Conservation (phyloP, 2,888 invertebrate genomes). For the Chrysodeixis includens region DNA sequence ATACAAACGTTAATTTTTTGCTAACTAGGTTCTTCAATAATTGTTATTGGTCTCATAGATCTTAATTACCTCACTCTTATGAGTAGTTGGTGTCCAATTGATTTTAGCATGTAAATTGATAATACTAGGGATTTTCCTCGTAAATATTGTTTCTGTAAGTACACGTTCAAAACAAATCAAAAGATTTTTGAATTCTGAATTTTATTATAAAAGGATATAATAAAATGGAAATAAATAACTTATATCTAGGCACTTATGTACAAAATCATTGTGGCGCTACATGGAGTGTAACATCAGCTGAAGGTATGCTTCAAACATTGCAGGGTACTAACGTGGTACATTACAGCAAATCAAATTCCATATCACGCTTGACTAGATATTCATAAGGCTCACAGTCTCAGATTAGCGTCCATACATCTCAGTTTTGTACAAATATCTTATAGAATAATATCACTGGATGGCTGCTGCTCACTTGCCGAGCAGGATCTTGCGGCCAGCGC, state of each 20-base stretch:
- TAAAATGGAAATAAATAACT: conserved; percentile 86
- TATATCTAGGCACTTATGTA: conserved; percentile 83
- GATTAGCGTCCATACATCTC: conserved; percentile 80
- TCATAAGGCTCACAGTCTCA: conserved; percentile 75
- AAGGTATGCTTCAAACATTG: conserved; percentile 51
- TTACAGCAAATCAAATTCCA: conserved; percentile 64
- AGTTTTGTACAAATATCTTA: conserved; percentile 85
- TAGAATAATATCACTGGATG: conserved; percentile 85
- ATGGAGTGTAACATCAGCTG: conserved; percentile 70
- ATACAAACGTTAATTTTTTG: too few species aligned
- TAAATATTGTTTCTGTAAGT: neutral
- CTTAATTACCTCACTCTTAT: too few species aligned
- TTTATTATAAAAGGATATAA: conserved; percentile 84
- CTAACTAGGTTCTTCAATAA: too few species aligned
- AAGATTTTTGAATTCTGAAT: conserved; percentile 61
- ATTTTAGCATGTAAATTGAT: too few species aligned
- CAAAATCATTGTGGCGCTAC: conserved; percentile 82
- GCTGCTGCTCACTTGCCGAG: conserved; percentile 93
- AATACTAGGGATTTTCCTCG: neutral
- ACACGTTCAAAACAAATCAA: conserved; percentile 31
- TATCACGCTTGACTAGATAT: conserved; percentile 77
- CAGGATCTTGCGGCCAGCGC: conserved; percentile 96
- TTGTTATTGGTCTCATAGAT: too few species aligned
- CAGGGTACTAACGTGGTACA: conserved; percentile 45
- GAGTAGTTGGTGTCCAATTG: too few species aligned